Evolutionary conservation across 1,140 invertebrate genomes (phyloP).

Genomic region (Nasonia vitripennis): DNA sequence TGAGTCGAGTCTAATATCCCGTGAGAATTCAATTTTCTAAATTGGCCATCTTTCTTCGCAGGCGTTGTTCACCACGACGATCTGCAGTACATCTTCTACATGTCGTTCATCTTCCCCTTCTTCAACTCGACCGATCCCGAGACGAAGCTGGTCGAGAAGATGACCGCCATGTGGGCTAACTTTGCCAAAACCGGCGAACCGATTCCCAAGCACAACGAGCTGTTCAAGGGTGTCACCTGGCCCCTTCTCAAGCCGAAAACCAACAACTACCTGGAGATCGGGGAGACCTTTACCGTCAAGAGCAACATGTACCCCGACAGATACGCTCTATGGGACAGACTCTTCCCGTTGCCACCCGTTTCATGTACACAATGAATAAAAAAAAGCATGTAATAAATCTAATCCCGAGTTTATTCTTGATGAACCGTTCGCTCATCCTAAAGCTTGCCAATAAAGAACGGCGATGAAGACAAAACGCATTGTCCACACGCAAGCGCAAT

Average conservation of each 20-base stretch:
- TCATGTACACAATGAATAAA: no score
- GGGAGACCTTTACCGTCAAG: conserved; percentile 68
- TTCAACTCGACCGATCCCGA: conserved; percentile 63
- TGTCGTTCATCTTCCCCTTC: conserved; percentile 64
- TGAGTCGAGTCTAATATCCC: neutral
- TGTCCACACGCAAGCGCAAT: no score
- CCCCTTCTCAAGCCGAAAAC: conserved; percentile 71
- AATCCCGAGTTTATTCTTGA: no score
- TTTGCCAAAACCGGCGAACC: conserved; percentile 68
- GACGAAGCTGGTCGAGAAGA: conserved; percentile 58
- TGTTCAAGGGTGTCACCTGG: conserved; percentile 74
- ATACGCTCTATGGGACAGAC: conserved; percentile 76
- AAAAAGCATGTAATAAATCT: no score
- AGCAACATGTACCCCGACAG: conserved; percentile 74
- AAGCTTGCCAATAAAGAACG: no score
- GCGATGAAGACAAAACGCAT: no score
- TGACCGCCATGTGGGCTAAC: conserved; percentile 64
- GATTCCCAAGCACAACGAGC: conserved; percentile 54
- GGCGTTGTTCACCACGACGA: conserved; percentile 80
- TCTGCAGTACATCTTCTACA: conserved; percentile 78
- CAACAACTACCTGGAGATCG: conserved; percentile 77
- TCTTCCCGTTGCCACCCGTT: conserved; percentile 65
- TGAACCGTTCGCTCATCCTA: no score
- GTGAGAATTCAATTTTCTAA: neutral
- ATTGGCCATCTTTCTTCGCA: conserved; percentile 54